phyloP scores from a whole-genome alignment of 2,888 invertebrate genomes.

The Conops quadrifasciatus region DNA sequence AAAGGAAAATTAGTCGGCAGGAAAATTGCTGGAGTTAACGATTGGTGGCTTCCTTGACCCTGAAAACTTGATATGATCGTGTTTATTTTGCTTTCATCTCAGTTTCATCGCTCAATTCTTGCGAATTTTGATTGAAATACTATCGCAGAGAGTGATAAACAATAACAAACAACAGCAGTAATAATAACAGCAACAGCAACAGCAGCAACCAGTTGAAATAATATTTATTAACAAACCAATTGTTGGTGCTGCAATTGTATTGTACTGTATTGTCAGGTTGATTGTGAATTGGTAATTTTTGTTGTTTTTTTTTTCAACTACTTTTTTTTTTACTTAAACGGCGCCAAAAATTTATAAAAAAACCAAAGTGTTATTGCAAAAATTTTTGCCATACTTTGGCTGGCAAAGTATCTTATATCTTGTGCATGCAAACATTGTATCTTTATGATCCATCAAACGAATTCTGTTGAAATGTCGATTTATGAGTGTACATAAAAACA shows the following conservation, averaged over 20 bases:
- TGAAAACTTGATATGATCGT: too few relatives aligned
- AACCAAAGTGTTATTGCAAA: constrained; percentile 16
- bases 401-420: constrained; percentile 18
- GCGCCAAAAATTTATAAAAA: constrained; percentile 9
- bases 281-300: constrained; percentile 2
- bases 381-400: constrained; percentile 11
- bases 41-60: too few relatives aligned
- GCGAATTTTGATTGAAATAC: too few relatives aligned
- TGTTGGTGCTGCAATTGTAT: constrained; percentile 14
- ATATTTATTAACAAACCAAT: not conserved
- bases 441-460: constrained; percentile 18
- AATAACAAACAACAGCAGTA: not conserved
- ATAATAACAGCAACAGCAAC: not conserved
- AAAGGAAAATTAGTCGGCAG: too few relatives aligned
- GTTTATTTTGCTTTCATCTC: too few relatives aligned
- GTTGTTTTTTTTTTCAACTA: constrained; percentile 20
- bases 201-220: not conserved
- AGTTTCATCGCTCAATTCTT: too few relatives aligned
- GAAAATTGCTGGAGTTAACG: too few relatives aligned
- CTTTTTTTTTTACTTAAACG: constrained; percentile 22
- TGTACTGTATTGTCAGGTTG: constrained; percentile 22
- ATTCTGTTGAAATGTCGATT: constrained; percentile 20
- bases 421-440: constrained; percentile 34
- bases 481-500: not conserved
- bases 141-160: too few relatives aligned